A percentile compares a stretch with the other conserved stretches of the same genome.
Evolutionary conservation across 2,113 vertebrate genomes (phyloP).

Genomic region (Nymphicus hollandicus): DNA sequence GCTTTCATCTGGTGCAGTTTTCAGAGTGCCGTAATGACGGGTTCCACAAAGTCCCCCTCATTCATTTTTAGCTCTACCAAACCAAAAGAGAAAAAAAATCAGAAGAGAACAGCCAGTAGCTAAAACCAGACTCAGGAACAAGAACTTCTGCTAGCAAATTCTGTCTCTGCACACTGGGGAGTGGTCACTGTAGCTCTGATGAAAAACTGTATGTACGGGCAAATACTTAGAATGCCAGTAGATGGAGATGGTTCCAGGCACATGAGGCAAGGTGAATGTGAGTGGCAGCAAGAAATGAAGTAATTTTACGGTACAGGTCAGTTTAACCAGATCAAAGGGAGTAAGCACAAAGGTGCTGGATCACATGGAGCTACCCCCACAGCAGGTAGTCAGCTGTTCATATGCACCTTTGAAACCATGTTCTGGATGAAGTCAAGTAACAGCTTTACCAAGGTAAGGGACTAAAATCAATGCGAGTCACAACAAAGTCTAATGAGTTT

Average conservation of each 20-base stretch:
- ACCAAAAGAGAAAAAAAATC: background rate
- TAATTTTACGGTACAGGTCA: background rate
- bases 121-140: background rate
- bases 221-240: background rate
- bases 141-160: background rate
- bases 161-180: background rate
- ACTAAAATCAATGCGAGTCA: background rate
- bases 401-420: background rate
- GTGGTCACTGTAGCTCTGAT: background rate
- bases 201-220: background rate
- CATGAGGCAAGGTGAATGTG: background rate
- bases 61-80: conserved; percentile 38
- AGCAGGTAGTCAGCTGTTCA: background rate
- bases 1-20: conserved; percentile 44
- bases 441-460: background rate
- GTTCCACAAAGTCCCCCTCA: background rate
- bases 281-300: background rate
- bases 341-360: background rate
- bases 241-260: background rate
- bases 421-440: background rate
- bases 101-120: background rate
- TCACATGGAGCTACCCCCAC: background rate
- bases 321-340: conserved; percentile 2
- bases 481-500: background rate
- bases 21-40: conserved; percentile 3